Evolutionary conservation across 2,888 invertebrate genomes (phyloP), one percentile per base, ranked within the genome.

Genomic region (Rotaria socialis): DNA sequence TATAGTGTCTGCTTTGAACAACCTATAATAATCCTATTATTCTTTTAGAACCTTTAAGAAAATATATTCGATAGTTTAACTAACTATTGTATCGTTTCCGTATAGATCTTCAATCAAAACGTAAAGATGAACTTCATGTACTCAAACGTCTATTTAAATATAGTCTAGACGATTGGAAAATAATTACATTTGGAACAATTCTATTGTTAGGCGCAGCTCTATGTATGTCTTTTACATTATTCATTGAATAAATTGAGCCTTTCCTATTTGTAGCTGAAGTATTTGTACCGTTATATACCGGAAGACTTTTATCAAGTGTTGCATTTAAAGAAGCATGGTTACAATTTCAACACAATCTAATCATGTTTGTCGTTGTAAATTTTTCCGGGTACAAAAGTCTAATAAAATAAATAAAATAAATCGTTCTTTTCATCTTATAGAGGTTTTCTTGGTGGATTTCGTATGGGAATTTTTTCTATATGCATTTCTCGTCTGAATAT

Each of bases 251-350:
- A 1, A 35, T 35, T 35, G 35, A 35, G 2, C 35, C 35, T 2
- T 35, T 35, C 35, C 35, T 35, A 6, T 67, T 80, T 80, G 10
- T 80, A 80, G 80, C 80, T 80, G 89, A 91, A 85, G 91, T 91
- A 84, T 91, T 92, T 88, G 90, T 91, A 3, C 91, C 91, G 8
- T 92, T 89, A 88, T 91, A 90, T 88, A 91, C 91, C 1, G 90
- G 90, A 24, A 89, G 90, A 87, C 91, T 92, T 55, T 91, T 92
- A 43, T 90, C 91, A 85, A 90, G 90, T 47, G 91, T 92, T 43
- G 91, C 91, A 8, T 89, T 90, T 55, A 90, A 90, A 24, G 90
- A 90, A 84, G 89, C 90, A 24, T 88, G 90, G 87, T 87, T 88
- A 24, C 89, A 90, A 19, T 90, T 92, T 86, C 88, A 56, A 84